phyloP scores from a whole-genome alignment of 2,888 invertebrate genomes.

The Cheiracanthium punctorium region DNA sequence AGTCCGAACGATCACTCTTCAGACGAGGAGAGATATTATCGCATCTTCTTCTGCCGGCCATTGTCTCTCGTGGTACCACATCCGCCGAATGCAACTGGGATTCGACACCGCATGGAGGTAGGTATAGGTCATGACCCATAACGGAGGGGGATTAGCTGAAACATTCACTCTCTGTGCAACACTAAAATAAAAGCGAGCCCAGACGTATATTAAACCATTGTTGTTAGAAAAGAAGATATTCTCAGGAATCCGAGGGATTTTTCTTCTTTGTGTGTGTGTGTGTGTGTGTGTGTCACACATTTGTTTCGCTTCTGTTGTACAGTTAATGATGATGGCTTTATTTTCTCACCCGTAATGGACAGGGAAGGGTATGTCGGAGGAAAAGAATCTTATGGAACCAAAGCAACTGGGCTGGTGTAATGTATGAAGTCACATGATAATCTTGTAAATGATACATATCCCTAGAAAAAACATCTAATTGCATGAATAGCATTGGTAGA shows the following conservation, averaged over 20 bases:
- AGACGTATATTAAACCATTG: background rate
- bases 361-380: background rate
- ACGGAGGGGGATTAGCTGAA: background rate
- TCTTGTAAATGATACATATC: too few relatives aligned
- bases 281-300: too few relatives aligned
- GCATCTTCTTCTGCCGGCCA: background rate
- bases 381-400: too few relatives aligned
- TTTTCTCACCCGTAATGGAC: background rate
- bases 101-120: background rate
- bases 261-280: background rate
- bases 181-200: background rate
- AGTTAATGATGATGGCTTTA: background rate
- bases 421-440: too few relatives aligned
- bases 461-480: too few relatives aligned
- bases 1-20: background rate
- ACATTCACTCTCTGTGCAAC: background rate
- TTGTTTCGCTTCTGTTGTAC: too few relatives aligned
- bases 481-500: too few relatives aligned
- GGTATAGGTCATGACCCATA: constrained; percentile 15
- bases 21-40: background rate
- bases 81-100: background rate
- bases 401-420: too few relatives aligned
- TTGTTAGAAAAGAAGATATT: background rate
- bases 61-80: background rate
- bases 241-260: background rate